Percentiles rank a stretch among this genome's conserved stretches.
These are phyloP conservation scores for Cochlearius cochlearius DNA, from an alignment of 2,113 vertebrate genomes.

Conservation along the genomic window DNA sequence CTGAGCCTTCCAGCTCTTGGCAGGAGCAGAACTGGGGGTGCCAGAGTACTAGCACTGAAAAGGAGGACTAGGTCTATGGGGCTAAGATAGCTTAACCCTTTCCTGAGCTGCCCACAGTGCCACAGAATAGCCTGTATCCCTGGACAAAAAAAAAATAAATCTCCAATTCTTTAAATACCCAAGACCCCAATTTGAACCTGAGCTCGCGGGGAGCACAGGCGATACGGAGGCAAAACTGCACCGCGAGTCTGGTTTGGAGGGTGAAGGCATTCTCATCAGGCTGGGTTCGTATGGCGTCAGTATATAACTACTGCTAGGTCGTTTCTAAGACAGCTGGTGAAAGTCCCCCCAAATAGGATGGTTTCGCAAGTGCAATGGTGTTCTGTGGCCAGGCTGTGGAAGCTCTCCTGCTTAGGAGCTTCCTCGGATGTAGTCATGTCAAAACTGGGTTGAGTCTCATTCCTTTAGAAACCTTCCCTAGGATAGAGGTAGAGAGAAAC, in stretches of 20 bases:
- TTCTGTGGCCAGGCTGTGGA: not conserved
- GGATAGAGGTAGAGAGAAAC: not conserved
- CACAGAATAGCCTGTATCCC: not conserved
- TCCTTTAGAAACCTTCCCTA: not conserved
- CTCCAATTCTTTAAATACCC: not conserved
- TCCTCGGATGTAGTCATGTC: not conserved
- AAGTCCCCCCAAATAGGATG: not conserved
- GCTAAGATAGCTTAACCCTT: not conserved
- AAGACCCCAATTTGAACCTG: not conserved
- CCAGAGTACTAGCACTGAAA: not conserved
- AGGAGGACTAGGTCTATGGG: not conserved
- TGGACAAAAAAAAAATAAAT: not conserved
- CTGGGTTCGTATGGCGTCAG: accelerated
- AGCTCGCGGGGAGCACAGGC: not conserved
- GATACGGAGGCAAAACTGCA: not conserved
- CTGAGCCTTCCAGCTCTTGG: not conserved
- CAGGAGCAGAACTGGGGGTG: not conserved
- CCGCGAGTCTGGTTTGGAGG: not conserved
- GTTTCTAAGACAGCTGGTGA: not conserved
- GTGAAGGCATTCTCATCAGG: not conserved
- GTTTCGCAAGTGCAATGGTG: not conserved
- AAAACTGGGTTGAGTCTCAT: not conserved
- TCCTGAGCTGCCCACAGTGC: not conserved
- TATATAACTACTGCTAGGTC: not conserved
- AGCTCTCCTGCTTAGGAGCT: not conserved